Evolutionary conservation across 2,888 invertebrate species (phyloP), one percentile per base, ranked within the genome.

Genomic region (Mimas tiliae): DNA sequence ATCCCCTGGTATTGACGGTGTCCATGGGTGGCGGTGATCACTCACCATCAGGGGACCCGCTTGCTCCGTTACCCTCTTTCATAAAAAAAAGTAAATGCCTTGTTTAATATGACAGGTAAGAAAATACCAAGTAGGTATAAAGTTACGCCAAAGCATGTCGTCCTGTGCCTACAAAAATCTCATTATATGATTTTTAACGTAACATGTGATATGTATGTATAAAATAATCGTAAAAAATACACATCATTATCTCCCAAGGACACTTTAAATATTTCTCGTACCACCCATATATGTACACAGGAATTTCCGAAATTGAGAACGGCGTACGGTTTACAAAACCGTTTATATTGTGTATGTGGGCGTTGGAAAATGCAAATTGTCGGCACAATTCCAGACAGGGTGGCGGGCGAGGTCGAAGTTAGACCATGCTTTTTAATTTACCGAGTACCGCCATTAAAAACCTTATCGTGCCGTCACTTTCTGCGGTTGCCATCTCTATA

Each of bases 341-440:
- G 73, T 74, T 74, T 72, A 73, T 73, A 74, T 73, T 70, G 74
- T 72, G 74, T 71, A 70, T 74, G 72, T 70, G 71, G 75, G 75
- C 67, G 73, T 70, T 66, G 80, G 80, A 81, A 83, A 85, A 85
- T 84, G 84, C 80, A 84, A 88, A 87, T 83, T 82, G 79, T 73
- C 74, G 76, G 72, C 76, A 79, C 80, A 79, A 85, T 81, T 83
- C 77, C 78, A 74, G 75, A 72, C 72, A 38, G 58, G 65, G 45
- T 34, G 33, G 69, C 72, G 68, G 76, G 74, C 75, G 80, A 74
- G 77, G 80, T 69, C 74, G 72, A 81, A 85, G 80, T 82, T 80
- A 74, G 77, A 74, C 79, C 79, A 78, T 84, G 84, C 82, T 86
- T 89, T 89, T 90, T 90, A 88, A 90, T 90, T 88, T 86, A 86